Conservation (phyloP, 2,888 invertebrate genomes). For the Agrochola macilenta region DNA sequence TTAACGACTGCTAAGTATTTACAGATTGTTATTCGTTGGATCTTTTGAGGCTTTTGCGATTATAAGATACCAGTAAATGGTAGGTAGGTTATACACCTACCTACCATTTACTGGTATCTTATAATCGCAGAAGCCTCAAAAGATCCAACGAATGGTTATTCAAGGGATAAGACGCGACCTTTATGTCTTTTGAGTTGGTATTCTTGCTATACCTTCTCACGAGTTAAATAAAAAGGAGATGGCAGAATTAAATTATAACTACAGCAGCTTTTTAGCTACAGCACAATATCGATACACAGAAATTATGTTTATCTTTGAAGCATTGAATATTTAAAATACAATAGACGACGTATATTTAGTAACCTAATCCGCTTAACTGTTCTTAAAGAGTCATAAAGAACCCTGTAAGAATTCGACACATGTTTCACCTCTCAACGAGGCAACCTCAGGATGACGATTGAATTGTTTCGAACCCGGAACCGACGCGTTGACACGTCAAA, state of each 20-base stretch:
- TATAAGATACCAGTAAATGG: background rate
- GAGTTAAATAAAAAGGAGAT: background rate
- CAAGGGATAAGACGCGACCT: background rate
- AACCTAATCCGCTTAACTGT: too few species aligned
- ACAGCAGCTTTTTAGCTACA: background rate
- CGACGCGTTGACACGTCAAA: too few species aligned
- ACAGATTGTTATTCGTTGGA: constrained; percentile 6
- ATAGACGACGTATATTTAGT: too few species aligned
- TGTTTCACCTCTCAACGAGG: too few species aligned
- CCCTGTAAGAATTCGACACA: too few species aligned
- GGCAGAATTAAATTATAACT: background rate
- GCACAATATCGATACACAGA: background rate
- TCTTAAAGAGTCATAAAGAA: too few species aligned
- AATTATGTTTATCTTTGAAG: background rate
- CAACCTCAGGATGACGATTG: too few species aligned
- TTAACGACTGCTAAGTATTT: constrained; percentile 18
- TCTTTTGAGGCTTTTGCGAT: constrained; percentile 10
- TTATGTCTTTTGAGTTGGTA: background rate
- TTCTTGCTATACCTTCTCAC: background rate
- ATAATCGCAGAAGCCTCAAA: too few species aligned
- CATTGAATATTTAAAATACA: background rate
- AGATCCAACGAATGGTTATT: background rate
- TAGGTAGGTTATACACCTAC: too few species aligned
- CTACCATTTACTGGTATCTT: too few species aligned
- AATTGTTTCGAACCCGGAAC: too few species aligned